Evolutionary conservation across 2,797 vertebrate genomes (phyloP).

Genomic region (Melopsittacus undulatus): DNA sequence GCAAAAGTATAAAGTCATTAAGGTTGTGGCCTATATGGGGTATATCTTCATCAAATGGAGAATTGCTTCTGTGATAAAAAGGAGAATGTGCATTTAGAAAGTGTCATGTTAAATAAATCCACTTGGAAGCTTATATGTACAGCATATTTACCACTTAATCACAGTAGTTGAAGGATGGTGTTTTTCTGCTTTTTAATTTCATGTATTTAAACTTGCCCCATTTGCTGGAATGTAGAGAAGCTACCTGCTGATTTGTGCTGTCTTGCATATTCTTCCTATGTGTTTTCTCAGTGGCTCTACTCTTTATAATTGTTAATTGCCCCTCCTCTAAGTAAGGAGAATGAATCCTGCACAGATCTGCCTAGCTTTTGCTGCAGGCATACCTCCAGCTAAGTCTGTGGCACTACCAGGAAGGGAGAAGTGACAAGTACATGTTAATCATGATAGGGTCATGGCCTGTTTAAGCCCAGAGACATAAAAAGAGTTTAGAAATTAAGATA

Average conservation of each 20-base stretch:
- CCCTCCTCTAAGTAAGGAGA: not conserved
- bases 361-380: not conserved
- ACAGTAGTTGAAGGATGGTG: not conserved
- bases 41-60: not conserved
- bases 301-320: not conserved
- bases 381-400: not conserved
- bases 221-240: not conserved
- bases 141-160: not conserved
- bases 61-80: not conserved
- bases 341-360: not conserved
- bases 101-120: not conserved
- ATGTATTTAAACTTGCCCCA: not conserved
- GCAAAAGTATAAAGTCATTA: not conserved
- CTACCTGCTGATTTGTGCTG: not conserved
- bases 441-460: fast-evolving
- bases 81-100: not conserved
- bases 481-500: not conserved
- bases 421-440: not conserved
- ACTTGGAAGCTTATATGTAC: not conserved
- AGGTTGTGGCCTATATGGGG: not conserved
- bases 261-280: not conserved
- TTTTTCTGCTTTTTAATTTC: not conserved
- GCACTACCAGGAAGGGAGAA: not conserved
- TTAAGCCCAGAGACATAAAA: not conserved
- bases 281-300: not conserved